Evolutionary conservation across 2,797 vertebrate genomes (phyloP).

Genomic region (Avahi laniger): DNA sequence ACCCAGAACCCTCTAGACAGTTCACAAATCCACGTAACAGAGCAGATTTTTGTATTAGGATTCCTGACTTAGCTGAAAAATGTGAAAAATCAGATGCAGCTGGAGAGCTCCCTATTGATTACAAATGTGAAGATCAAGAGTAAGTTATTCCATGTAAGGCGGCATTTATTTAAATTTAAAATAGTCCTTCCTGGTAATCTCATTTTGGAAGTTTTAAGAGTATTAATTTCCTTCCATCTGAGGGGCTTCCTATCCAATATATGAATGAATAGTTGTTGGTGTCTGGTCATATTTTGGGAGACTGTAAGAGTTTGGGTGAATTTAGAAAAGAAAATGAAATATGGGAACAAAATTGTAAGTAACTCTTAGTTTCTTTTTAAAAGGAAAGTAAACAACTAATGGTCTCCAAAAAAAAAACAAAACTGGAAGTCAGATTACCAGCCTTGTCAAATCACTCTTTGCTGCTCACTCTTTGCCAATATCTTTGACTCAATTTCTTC

Average conservation of each 20-base stretch:
- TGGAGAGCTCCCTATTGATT: conserved; percentile 75
- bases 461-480: neutral
- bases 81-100: conserved; percentile 64
- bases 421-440: neutral
- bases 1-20: conserved; percentile 79
- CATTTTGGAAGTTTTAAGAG: conserved; percentile 69
- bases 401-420: conserved; percentile 5
- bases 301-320: neutral
- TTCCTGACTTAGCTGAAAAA: conserved; percentile 75
- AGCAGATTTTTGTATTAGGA: conserved; percentile 70
- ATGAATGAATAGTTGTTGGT: neutral
- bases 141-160: conserved; percentile 73
- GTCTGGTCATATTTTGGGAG: neutral
- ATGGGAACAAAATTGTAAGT: neutral
- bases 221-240: conserved; percentile 62
- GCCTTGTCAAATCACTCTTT: neutral
- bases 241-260: neutral
- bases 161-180: conserved; percentile 80
- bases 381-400: neutral
- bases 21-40: conserved; percentile 81
- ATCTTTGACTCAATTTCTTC: neutral
- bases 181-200: conserved; percentile 70
- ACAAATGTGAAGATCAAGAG: conserved; percentile 72
- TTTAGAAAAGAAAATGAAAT: conserved; percentile 24
- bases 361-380: neutral